Evolutionary conservation across 2,113 vertebrate genomes (phyloP).

Genomic region (Corvus moneduloides): DNA sequence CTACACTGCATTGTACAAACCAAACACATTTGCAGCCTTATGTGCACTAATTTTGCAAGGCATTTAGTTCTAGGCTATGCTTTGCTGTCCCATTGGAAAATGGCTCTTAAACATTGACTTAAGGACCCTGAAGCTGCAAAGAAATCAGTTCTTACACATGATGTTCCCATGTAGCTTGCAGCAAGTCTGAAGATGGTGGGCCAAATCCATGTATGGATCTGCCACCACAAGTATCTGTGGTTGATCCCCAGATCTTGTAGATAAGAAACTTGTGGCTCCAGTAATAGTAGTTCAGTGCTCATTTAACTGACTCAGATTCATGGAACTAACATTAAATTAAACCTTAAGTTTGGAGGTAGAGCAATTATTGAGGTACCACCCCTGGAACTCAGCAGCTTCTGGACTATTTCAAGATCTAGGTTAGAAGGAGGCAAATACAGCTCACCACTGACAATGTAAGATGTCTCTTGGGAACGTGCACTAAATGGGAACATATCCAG

Average conservation of each 20-base stretch:
- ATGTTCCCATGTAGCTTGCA: neutral
- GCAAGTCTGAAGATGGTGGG: neutral
- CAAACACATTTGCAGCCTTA: neutral
- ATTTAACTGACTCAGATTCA: neutral
- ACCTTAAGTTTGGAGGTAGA: neutral
- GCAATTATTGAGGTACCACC: neutral
- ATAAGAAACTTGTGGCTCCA: neutral
- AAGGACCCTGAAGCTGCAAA: neutral
- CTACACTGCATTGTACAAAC: neutral
- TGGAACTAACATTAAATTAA: neutral
- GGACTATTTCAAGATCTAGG: neutral
- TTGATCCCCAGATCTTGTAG: neutral
- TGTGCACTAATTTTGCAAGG: neutral
- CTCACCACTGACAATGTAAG: slow-evolving; percentile 2
- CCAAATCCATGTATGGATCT: neutral
- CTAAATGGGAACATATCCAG: slow-evolving; percentile 26
- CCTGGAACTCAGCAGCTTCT: neutral
- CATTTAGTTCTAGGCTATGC: neutral
- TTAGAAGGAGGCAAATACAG: neutral
- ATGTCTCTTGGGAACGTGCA: neutral
- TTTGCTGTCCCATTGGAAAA: neutral
- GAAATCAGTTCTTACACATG: neutral
- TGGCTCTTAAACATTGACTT: neutral
- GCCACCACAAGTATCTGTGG: neutral
- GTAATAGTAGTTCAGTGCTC: neutral